Base-by-base conservation (phyloP, 2,888 invertebrate genomes). In the Belgica antarctica region DNA sequence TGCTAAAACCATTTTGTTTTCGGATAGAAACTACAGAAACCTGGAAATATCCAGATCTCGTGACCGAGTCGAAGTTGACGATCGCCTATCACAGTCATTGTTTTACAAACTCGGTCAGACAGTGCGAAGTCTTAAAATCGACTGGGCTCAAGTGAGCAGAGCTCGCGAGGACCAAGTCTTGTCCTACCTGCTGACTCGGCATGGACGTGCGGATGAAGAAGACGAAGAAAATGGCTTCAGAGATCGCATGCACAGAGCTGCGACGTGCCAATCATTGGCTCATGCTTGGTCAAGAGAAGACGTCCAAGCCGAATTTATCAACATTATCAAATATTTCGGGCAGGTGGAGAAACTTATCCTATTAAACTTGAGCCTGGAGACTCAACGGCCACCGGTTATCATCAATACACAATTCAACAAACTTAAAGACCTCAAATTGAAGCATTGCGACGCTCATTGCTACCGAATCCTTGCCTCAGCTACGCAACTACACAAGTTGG, bases 391-490 rank as follows among this genome's bases (percentile, higher is more conserved):
- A n/a, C 3, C 31, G 1, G 19, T 0, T 12, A 17, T 12, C n/a
- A 4, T 22, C 4, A 17, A 47, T 5, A 4, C 7, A 28, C 10
- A 28, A 12, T 57, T 27, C 15, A 8, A 52, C 12, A 7, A n/a
- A 4, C 31, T 68, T 8, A 46, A 28, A 34, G 19, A 57, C 5
- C 15, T 68, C 1, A 12, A 22, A 12, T 8, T 68, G 22, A 17
- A 12, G 15, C 24, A 34, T 8, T 68, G 68, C 17, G 68, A 68
- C 34, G 28, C 68, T 8, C 34, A 22, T n/a, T 34, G 57, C 19
- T 68, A 57, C 34, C 31, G 57, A 0, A 4, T 68, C 4, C n/a
- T 68, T 5, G 28, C 68, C 31, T 31, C 68, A 12, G 31, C 34
- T n/a, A 27, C n/a, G 7, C 28, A 2, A 1, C 3, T 68, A 8